Percentiles rank a stretch among this genome's conserved stretches.
These are phyloP conservation scores for Diadophis punctatus DNA, from an alignment of 2,113 vertebrate species.

Conservation along the genomic window DNA sequence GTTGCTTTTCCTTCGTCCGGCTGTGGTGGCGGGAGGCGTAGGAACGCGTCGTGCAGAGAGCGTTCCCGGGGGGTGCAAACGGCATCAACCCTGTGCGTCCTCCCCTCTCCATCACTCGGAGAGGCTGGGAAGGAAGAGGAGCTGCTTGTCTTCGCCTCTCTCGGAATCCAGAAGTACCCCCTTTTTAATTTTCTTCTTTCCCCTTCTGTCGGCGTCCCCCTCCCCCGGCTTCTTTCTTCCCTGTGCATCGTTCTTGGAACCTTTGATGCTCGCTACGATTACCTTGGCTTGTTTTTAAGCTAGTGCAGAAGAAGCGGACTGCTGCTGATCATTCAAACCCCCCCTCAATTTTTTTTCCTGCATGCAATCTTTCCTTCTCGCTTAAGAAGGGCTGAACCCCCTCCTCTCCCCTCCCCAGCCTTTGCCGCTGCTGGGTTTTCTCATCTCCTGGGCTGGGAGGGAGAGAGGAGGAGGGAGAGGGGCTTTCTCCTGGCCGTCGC, in stretches of 20 bases:
- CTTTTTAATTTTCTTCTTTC: not conserved
- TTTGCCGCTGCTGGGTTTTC: not conserved
- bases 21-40: not conserved
- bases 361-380: slow-evolving; percentile 10
- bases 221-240: not conserved
- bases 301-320: not conserved
- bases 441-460: slow-evolving; percentile 16
- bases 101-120: slow-evolving; percentile 3
- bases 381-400: slow-evolving; percentile 3
- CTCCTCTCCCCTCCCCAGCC: slow-evolving; percentile 9
- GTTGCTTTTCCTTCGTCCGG: not conserved
- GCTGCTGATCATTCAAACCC: not conserved
- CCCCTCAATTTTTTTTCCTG: not conserved
- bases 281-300: not conserved
- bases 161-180: not conserved
- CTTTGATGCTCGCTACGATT: not conserved
- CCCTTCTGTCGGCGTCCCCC: not conserved
- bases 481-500: not conserved
- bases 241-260: slow-evolving; percentile 1
- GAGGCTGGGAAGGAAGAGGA: not conserved
- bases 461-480: not conserved
- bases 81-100: not conserved
- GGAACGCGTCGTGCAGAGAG: not conserved
- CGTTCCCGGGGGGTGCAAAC: not conserved
- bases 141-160: not conserved